Evolutionary conservation across 2,797 vertebrate species (phyloP).

Genomic region (Syngnathus rostellatus): DNA sequence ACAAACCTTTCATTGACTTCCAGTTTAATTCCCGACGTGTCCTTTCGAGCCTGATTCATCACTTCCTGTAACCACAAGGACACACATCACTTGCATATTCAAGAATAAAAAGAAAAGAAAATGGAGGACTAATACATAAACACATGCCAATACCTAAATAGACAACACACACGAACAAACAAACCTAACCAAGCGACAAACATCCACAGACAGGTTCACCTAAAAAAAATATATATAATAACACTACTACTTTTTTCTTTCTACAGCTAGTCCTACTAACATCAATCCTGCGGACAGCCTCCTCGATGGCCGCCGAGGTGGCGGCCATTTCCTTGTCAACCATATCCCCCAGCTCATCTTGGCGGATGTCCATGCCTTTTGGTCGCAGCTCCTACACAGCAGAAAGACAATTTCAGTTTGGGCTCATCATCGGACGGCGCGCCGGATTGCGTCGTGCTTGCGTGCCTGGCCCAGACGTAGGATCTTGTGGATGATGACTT

Average conservation of each 20-base stretch:
- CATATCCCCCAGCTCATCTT: slow-evolving; percentile 91
- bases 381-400: slow-evolving; percentile 82
- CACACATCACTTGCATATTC: neutral
- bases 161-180: no score
- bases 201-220: neutral
- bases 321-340: slow-evolving; percentile 98
- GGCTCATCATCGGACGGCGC: neutral
- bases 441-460: no score
- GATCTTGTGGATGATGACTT: slow-evolving; percentile 67
- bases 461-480: slow-evolving; percentile 82
- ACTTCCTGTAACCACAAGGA: slow-evolving; percentile 75
- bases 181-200: neutral
- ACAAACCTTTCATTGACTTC: slow-evolving; percentile 95
- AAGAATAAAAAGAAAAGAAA: neutral
- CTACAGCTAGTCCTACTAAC: slow-evolving; percentile 55
- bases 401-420: neutral
- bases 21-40: slow-evolving; percentile 85
- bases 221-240: neutral
- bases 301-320: slow-evolving; percentile 87
- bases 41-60: slow-evolving; percentile 89
- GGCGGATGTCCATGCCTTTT: slow-evolving; percentile 83
- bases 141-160: neutral
- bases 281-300: slow-evolving; percentile 89
- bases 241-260: neutral
- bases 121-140: neutral